phyloP scores from a whole-genome alignment of 2,888 invertebrate genomes.

The Trachelus stipa region DNA sequence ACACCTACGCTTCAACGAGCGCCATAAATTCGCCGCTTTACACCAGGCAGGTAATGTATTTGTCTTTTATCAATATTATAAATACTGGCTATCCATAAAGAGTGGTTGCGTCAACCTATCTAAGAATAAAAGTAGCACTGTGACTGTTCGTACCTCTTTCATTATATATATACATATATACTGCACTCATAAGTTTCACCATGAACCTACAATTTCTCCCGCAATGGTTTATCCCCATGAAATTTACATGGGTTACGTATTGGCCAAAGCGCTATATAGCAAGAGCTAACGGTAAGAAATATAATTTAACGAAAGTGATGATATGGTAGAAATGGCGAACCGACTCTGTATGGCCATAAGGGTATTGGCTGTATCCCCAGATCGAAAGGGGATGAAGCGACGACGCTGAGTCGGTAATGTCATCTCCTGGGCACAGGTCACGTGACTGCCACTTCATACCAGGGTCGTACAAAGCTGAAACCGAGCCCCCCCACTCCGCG shows the following conservation, averaged over 20 bases:
- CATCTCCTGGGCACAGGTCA: slow-evolving; percentile 20
- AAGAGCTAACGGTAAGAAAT: background rate
- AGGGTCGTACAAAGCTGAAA: slow-evolving; percentile 39
- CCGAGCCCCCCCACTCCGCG: slow-evolving; percentile 12
- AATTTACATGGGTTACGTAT: background rate
- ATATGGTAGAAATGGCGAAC: background rate
- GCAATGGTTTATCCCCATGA: background rate
- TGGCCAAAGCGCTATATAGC: background rate
- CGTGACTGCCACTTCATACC: slow-evolving; percentile 46
- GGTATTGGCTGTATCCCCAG: background rate
- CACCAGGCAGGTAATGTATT: slow-evolving; percentile 47
- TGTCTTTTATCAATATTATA: slow-evolving; percentile 48
- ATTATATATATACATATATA: background rate
- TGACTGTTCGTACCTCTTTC: background rate
- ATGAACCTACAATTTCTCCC: background rate
- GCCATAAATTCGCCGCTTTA: slow-evolving; percentile 45
- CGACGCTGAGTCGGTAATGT: slow-evolving; percentile 27
- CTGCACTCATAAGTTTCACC: background rate
- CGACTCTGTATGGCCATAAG: background rate
- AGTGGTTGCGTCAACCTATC: slow-evolving; percentile 33
- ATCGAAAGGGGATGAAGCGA: background rate
- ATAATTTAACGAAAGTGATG: background rate
- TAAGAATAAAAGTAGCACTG: background rate
- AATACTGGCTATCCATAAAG: slow-evolving; percentile 38
- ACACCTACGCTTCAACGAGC: slow-evolving; percentile 38